These are phyloP conservation scores for Takifugu rubripes DNA, from an alignment of 2,797 vertebrate genomes.

Conservation along the genomic window DNA sequence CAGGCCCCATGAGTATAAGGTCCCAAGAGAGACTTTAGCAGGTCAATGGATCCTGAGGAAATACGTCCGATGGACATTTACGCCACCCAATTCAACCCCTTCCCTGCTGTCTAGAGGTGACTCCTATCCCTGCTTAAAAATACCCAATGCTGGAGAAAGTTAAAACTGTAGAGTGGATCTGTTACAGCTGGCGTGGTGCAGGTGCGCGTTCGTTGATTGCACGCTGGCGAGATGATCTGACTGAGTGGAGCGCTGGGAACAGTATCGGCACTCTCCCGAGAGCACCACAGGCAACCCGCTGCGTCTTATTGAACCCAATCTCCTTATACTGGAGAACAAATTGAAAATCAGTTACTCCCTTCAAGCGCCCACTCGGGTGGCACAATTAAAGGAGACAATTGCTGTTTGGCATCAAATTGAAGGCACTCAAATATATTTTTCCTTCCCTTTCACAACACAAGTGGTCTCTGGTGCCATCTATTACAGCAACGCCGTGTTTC, in stretches of 20 bases:
- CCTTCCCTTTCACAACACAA: conserved; percentile 20
- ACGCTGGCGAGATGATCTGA: neutral
- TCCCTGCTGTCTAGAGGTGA: too few species aligned
- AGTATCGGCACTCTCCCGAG: conserved; percentile 54
- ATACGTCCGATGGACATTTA: too few species aligned
- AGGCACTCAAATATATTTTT: conserved; percentile 30
- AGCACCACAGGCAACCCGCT: conserved; percentile 52
- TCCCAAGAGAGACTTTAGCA: too few species aligned
- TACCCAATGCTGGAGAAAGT: too few species aligned
- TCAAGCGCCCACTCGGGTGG: conserved; percentile 51
- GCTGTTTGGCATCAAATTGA: conserved; percentile 65
- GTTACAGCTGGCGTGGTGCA: neutral
- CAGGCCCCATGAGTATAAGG: too few species aligned
- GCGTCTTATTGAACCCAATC: conserved; percentile 75
- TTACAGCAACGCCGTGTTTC: conserved; percentile 34
- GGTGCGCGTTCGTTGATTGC: too few species aligned
- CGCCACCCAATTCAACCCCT: too few species aligned
- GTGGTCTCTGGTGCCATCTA: conserved; percentile 42
- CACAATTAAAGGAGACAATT: conserved; percentile 75
- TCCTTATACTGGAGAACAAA: conserved; percentile 70
- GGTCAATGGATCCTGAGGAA: too few species aligned
- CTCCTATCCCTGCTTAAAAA: too few species aligned
- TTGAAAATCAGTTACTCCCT: conserved; percentile 74
- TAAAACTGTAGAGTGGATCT: too few species aligned
- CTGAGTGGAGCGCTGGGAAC: conserved; percentile 50